Evolutionary conservation across 1,140 invertebrate species (phyloP).

Genomic region (Magallana ariakensis): DNA sequence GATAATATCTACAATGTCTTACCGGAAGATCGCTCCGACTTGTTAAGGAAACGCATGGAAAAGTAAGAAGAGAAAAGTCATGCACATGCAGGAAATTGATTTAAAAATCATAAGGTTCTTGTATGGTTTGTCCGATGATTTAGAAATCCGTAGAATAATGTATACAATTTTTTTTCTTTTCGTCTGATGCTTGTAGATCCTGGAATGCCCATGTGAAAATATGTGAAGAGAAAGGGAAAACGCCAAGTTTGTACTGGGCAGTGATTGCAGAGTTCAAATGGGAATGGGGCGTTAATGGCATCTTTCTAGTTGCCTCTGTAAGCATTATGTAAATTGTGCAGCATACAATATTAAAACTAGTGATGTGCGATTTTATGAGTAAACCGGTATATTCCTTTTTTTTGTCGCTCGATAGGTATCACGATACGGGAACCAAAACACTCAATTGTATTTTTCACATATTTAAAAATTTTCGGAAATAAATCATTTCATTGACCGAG

Average conservation of each 20-base stretch:
- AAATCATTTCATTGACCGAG: too few species aligned
- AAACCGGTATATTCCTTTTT: too few species aligned
- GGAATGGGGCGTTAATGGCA: constrained; percentile 52
- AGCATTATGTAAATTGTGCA: neutral
- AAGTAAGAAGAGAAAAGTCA: constrained; percentile 32
- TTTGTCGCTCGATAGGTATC: too few species aligned
- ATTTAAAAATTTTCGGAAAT: too few species aligned
- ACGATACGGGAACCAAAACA: too few species aligned
- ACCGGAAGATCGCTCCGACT: constrained; percentile 53
- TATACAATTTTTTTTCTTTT: neutral
- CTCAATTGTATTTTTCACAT: too few species aligned
- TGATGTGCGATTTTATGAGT: too few species aligned
- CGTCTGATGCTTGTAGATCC: constrained; percentile 32
- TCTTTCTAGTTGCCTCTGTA: constrained; percentile 45
- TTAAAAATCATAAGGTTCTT: neutral
- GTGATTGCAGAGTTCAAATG: constrained; percentile 50
- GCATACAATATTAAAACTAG: too few species aligned
- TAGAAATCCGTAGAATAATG: too few species aligned
- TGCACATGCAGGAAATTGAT: neutral
- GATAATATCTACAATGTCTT: constrained; percentile 57
- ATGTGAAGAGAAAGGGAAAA: constrained; percentile 39
- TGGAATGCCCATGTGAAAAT: constrained; percentile 52
- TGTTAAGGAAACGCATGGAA: constrained; percentile 48
- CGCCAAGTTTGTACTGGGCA: constrained; percentile 52
- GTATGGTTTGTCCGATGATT: too few species aligned